These are phyloP conservation scores for Uromys caudimaculatus DNA, from an alignment of 2,797 vertebrate genomes.

Conservation along the genomic window DNA sequence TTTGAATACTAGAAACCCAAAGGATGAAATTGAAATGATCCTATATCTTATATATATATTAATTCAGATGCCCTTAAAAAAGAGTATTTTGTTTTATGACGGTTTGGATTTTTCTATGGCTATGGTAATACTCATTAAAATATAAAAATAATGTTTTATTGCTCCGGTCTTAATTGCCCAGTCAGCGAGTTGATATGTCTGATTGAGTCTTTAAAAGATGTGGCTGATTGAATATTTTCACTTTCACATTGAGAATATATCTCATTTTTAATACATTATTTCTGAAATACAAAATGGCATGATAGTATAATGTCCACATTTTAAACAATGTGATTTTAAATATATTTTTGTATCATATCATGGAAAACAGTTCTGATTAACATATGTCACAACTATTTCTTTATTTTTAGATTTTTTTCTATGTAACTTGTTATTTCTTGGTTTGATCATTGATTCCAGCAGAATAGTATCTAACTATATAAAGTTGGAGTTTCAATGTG, in stretches of 20 bases:
- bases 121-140: not conserved
- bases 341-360: not conserved
- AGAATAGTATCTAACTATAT: not conserved
- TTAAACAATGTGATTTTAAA: not conserved
- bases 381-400: conserved; percentile 4
- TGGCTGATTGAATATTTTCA: not conserved
- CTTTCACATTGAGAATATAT: not conserved
- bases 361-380: conserved; percentile 11
- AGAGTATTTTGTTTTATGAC: conserved; percentile 1
- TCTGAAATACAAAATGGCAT: conserved; percentile 18
- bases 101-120: not conserved
- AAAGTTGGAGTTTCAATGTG: conserved; percentile 43
- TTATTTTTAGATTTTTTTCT: conserved; percentile 4
- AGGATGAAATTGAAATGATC: not conserved
- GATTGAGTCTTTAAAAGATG: not conserved
- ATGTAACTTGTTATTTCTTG: not conserved
- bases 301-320: not conserved
- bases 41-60: not conserved
- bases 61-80: conserved; percentile 13
- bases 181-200: not conserved
- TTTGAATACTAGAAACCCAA: conserved; percentile 21
- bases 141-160: not conserved
- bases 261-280: not conserved
- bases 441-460: not conserved
- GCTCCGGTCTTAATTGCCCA: not conserved